Percentiles rank a stretch among this genome's conserved stretches.
These are phyloP conservation scores for Narcine bancroftii DNA, from an alignment of 2,113 vertebrate species.

Conservation along the genomic window DNA sequence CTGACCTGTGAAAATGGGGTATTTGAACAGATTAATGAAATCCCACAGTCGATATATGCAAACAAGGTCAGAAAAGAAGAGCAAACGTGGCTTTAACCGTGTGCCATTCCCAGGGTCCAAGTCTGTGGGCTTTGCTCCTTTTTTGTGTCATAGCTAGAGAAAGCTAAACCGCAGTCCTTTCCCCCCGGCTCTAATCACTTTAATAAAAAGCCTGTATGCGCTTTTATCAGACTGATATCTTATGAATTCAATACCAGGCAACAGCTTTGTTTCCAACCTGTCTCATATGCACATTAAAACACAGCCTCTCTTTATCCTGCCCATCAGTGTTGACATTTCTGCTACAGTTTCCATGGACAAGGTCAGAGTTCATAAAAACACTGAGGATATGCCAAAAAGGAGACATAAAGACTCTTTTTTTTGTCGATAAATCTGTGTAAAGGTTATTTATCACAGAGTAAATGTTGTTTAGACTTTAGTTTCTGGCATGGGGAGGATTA, in stretches of 20 bases:
- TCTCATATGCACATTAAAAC: constrained; percentile 37
- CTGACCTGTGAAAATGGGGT: constrained; percentile 37
- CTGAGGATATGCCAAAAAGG: constrained; percentile 38
- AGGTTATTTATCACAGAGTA: constrained; percentile 37
- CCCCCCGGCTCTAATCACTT: constrained; percentile 29
- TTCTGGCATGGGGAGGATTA: constrained; percentile 35
- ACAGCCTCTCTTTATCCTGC: constrained; percentile 36
- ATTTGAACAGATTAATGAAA: constrained; percentile 38
- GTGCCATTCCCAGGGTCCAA: constrained; percentile 34
- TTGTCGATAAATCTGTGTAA: constrained; percentile 37
- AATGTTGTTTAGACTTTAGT: constrained; percentile 38
- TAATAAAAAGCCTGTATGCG: constrained; percentile 37
- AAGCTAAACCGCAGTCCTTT: constrained; percentile 34
- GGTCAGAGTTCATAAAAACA: constrained; percentile 34
- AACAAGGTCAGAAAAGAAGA: constrained; percentile 30
- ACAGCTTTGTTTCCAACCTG: constrained; percentile 36
- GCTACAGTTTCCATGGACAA: constrained; percentile 37
- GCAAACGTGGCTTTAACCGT: constrained; percentile 32
- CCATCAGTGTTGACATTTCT: constrained; percentile 38
- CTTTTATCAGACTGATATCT: constrained; percentile 37
- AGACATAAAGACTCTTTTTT: constrained; percentile 38
- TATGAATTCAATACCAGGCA: constrained; percentile 35
- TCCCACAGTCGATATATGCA: constrained; percentile 36
- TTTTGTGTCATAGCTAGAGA: constrained; percentile 24
- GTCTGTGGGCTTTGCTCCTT: constrained; percentile 29